phyloP scores from a whole-genome alignment of 2,888 invertebrate species.

The Ophonus ardosiacus region DNA sequence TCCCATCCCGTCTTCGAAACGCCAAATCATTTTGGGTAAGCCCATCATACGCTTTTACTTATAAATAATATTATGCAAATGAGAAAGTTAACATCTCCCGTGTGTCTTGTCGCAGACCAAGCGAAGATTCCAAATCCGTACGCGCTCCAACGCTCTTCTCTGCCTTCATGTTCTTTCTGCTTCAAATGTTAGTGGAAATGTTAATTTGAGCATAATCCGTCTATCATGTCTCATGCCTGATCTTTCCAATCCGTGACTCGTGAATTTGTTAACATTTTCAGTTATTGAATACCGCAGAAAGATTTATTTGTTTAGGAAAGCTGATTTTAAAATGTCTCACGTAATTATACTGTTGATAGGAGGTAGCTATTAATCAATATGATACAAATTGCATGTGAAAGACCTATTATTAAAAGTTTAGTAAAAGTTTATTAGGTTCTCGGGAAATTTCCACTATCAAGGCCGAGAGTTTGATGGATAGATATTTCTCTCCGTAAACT shows the following conservation, averaged over 20 bases:
- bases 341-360: constrained; percentile 36
- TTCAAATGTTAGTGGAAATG: constrained; percentile 38
- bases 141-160: not conserved
- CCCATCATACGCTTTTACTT: not conserved
- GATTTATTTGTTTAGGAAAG: constrained; percentile 35
- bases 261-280: constrained; percentile 37
- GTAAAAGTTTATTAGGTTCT: constrained; percentile 17
- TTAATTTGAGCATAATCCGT: constrained; percentile 35
- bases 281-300: constrained; percentile 1
- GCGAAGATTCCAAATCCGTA: not conserved
- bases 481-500: not conserved
- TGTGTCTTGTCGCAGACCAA: constrained; percentile 18
- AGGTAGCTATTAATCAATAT: constrained; percentile 33
- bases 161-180: constrained; percentile 21
- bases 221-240: not conserved
- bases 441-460: not conserved
- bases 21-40: constrained; percentile 15
- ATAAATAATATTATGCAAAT: constrained; percentile 43
- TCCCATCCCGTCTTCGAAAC: constrained; percentile 1
- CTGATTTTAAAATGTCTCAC: constrained; percentile 26
- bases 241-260: constrained; percentile 32
- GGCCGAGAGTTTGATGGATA: not conserved
- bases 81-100: constrained; percentile 38
- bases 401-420: constrained; percentile 36
- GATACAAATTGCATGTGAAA: constrained; percentile 37